Conservation (phyloP, 2,888 invertebrate genomes). For the Eupithecia subumbrata region DNA sequence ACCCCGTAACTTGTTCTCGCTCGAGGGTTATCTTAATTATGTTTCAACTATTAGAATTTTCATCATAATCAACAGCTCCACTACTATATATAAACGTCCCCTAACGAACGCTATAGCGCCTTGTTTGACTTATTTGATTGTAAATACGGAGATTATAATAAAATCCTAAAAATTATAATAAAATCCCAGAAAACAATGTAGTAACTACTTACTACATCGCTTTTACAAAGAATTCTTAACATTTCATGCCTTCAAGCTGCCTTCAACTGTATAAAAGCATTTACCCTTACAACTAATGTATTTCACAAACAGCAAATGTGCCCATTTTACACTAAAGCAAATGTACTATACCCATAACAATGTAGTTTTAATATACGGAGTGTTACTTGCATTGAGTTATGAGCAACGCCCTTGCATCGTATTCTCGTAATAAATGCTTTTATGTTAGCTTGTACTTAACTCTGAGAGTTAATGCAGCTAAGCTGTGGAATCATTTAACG, state of each 20-base stretch:
- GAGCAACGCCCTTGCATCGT: background rate
- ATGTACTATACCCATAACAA: background rate
- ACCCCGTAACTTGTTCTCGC: background rate
- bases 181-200: no score
- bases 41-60: no score
- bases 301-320: background rate
- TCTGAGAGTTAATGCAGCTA: background rate
- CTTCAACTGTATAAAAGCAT: background rate
- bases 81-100: no score
- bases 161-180: no score
- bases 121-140: no score
- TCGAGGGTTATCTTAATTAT: no score
- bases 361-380: constrained; percentile 11
- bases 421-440: constrained; percentile 3
- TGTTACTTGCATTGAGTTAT: constrained; percentile 29
- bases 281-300: background rate
- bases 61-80: no score
- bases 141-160: no score
- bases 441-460: background rate
- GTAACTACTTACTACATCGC: no score
- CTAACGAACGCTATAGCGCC: no score
- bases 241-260: background rate
- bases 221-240: background rate
- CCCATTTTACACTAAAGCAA: background rate
- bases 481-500: background rate